A percentile compares a stretch with the other conserved stretches of the same genome.
Conservation (phyloP, 2,113 vertebrate species). For the Apodemus sylvaticus region DNA sequence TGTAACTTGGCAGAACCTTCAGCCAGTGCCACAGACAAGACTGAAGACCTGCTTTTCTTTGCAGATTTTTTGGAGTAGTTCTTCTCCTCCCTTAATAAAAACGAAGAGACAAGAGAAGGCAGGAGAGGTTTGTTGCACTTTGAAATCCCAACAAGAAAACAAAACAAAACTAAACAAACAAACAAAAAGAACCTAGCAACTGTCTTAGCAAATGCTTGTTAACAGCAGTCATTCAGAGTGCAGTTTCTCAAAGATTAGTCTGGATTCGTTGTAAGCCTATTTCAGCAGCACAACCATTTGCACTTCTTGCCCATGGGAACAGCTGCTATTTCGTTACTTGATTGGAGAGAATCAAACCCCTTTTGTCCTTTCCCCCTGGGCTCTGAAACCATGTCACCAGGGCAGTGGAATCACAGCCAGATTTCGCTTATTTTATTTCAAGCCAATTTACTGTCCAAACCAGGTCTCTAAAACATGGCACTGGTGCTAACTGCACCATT, state of each 20-base stretch:
- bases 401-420: constrained; percentile 39
- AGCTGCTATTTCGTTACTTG: constrained; percentile 71
- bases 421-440: constrained; percentile 46
- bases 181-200: background rate
- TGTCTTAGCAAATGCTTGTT: constrained; percentile 69
- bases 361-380: constrained; percentile 18
- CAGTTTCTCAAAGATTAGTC: constrained; percentile 71
- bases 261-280: constrained; percentile 67
- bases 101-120: background rate
- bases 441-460: constrained; percentile 51
- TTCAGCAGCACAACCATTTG: constrained; percentile 64
- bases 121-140: background rate
- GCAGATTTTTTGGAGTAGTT: background rate
- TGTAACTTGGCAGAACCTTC: background rate
- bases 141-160: constrained; percentile 57
- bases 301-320: constrained; percentile 63
- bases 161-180: constrained; percentile 4
- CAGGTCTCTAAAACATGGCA: constrained; percentile 2
- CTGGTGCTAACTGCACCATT: background rate
- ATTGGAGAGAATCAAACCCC: constrained; percentile 54
- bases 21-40: background rate
- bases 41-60: background rate
- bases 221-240: constrained; percentile 58
- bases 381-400: constrained; percentile 27
- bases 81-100: background rate